Evolutionary conservation across 2,888 invertebrate genomes (phyloP).

Genomic region (Polyommatus icarus): DNA sequence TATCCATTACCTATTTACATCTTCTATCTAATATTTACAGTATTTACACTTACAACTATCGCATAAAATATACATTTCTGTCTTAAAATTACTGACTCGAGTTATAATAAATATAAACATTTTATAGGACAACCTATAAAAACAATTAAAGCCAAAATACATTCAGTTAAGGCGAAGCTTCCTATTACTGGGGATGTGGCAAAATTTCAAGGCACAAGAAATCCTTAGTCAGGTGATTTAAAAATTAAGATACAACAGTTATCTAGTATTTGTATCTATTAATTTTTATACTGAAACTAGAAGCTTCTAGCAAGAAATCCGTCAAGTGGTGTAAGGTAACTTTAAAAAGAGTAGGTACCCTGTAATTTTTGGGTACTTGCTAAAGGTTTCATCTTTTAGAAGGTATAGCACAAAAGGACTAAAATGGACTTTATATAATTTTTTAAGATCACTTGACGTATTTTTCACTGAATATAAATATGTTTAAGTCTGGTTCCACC

Average conservation of each 20-base stretch:
- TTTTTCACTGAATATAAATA: not conserved
- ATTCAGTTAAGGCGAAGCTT: slow-evolving; percentile 43
- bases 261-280: not conserved
- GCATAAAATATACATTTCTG: slow-evolving; percentile 52
- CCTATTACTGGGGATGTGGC: slow-evolving; percentile 64
- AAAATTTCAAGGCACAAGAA: slow-evolving; percentile 27
- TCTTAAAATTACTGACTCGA: slow-evolving; percentile 76
- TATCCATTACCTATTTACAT: slow-evolving; percentile 32
- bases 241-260: not conserved
- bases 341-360: not conserved
- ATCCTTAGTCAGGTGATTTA: not conserved
- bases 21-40: slow-evolving; percentile 46
- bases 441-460: not conserved
- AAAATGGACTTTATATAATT: not conserved
- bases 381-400: too few relatives aligned
- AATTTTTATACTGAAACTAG: not conserved
- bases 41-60: slow-evolving; percentile 42
- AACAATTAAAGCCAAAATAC: slow-evolving; percentile 64
- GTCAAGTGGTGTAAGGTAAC: not conserved
- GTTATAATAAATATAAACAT: slow-evolving; percentile 62
- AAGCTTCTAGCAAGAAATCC: not conserved
- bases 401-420: not conserved
- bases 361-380: too few relatives aligned
- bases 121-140: slow-evolving; percentile 8
- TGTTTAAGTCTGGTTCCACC: slow-evolving; percentile 34